A percentile compares a stretch with the other conserved stretches of the same genome.
phyloP scores from a whole-genome alignment of 2,113 vertebrate genomes.

The Gila orcuttii region DNA sequence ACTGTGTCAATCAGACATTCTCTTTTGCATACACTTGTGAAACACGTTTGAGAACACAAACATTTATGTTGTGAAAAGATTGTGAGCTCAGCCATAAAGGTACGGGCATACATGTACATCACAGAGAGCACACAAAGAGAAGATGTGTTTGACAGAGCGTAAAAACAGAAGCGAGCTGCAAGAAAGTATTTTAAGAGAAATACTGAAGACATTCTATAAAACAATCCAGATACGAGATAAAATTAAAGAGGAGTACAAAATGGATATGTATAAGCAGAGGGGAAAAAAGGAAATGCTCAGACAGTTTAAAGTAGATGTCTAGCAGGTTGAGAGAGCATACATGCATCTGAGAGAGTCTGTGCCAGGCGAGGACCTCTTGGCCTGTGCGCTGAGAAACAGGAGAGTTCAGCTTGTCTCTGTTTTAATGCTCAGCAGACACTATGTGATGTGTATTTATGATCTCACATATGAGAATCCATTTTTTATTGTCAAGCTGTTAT shows the following conservation, averaged over 20 bases:
- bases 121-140: not conserved
- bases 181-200: slow-evolving; percentile 48
- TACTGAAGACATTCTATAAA: not conserved
- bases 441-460: not conserved
- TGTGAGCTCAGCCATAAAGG: slow-evolving; percentile 62
- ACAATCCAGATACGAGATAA: not conserved
- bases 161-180: slow-evolving; percentile 39
- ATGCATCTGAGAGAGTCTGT: not conserved
- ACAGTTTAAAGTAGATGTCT: not conserved
- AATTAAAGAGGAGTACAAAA: not conserved
- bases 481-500: too few relatives aligned
- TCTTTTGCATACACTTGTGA: slow-evolving; percentile 56
- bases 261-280: not conserved
- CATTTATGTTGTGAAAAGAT: slow-evolving; percentile 62
- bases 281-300: not conserved
- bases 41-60: slow-evolving; percentile 28
- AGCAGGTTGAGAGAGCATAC: not conserved
- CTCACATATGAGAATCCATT: not conserved
- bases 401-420: not conserved
- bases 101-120: slow-evolving; percentile 43
- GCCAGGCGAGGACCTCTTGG: slow-evolving; percentile 6
- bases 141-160: not conserved
- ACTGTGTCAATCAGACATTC: slow-evolving; percentile 50
- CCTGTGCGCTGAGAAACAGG: not conserved
- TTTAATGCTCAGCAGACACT: slow-evolving; percentile 4